Percentiles rank a stretch among this genome's conserved stretches.
Evolutionary conservation across 2,888 invertebrate genomes (phyloP).

Genomic region (Agriopis aurantiaria): DNA sequence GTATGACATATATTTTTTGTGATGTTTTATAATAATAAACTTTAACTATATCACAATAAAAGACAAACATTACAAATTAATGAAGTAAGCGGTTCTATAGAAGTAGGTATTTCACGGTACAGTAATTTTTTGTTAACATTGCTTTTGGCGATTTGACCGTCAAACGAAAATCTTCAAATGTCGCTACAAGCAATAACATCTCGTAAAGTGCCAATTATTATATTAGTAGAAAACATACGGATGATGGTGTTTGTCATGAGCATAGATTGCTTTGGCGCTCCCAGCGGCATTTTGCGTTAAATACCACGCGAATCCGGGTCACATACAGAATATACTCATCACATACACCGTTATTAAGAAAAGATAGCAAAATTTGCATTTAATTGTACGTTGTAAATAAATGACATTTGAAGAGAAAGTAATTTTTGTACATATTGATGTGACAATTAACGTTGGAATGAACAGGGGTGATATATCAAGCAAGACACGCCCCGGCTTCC

Average conservation of each 20-base stretch:
- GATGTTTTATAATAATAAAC: constrained; percentile 2
- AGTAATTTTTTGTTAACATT: too few relatives aligned
- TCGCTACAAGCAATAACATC: too few relatives aligned
- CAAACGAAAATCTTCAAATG: too few relatives aligned
- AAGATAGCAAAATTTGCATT: constrained; percentile 59
- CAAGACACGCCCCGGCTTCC: constrained; percentile 23
- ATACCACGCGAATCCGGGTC: constrained; percentile 39
- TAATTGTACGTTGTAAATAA: constrained; percentile 66
- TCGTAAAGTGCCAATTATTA: not conserved
- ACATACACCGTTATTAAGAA: constrained; percentile 32
- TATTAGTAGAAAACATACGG: constrained; percentile 7
- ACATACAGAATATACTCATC: constrained; percentile 30
- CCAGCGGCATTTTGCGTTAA: constrained; percentile 36
- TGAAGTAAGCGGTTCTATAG: too few relatives aligned
- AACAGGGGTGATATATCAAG: constrained; percentile 28
- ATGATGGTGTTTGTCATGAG: constrained; percentile 12
- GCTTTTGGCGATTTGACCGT: too few relatives aligned
- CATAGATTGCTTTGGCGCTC: constrained; percentile 19
- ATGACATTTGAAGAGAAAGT: constrained; percentile 67
- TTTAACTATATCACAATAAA: not conserved
- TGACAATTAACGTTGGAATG: constrained; percentile 35
- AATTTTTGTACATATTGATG: constrained; percentile 26
- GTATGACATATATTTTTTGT: constrained; percentile 13
- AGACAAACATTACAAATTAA: not conserved
- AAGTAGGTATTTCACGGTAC: too few relatives aligned